Evolutionary conservation across 2,888 invertebrate genomes (phyloP).

Genomic region (Limnephilus auricula): DNA sequence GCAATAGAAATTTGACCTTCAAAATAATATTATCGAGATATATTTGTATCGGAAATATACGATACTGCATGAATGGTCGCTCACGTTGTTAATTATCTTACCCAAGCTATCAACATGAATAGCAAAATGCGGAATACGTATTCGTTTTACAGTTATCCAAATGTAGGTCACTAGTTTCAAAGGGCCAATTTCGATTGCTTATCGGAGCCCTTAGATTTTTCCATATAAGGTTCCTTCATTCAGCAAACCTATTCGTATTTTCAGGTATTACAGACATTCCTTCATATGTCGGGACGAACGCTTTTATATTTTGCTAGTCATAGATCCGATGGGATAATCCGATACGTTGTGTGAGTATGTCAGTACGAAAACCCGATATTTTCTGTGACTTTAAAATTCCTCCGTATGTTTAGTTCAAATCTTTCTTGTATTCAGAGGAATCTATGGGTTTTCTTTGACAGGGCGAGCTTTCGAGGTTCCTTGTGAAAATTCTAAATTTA

Average conservation of each 20-base stretch:
- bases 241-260: not conserved
- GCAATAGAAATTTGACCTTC: not conserved
- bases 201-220: not conserved
- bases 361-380: not conserved
- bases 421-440: not conserved
- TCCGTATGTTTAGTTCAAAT: not conserved
- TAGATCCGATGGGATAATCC: too few species aligned
- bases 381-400: not conserved
- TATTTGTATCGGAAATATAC: not conserved
- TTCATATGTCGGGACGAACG: not conserved
- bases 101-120: not conserved
- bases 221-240: not conserved
- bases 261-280: not conserved
- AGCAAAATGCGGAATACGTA: not conserved
- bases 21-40: not conserved
- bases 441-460: constrained; percentile 11
- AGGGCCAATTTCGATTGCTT: not conserved
- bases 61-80: not conserved
- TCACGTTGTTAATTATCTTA: not conserved
- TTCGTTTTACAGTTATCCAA: not conserved
- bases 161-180: not conserved
- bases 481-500: constrained; percentile 17
- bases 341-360: not conserved
- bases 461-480: not conserved
- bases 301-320: not conserved